Evolutionary conservation across 2,888 invertebrate genomes (phyloP).

Genomic region (Resseliella maxima): DNA sequence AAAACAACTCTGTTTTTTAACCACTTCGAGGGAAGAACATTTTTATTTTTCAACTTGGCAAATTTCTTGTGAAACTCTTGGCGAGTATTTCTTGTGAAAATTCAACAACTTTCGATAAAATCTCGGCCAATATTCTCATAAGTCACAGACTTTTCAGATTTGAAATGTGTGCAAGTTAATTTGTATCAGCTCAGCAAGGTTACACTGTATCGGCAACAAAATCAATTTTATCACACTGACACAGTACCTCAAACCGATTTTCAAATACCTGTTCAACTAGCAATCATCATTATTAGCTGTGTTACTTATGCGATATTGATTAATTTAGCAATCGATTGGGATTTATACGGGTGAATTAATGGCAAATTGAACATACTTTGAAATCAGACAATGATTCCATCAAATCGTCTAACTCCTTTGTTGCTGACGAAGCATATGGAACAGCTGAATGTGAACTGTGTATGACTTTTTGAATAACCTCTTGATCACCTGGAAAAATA

Average conservation of each 20-base stretch:
- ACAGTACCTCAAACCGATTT: constrained; percentile 58
- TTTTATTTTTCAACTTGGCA: not conserved
- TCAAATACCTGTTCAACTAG: constrained; percentile 59
- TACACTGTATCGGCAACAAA: constrained; percentile 42
- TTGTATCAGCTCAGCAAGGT: constrained; percentile 57
- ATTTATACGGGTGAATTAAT: not conserved
- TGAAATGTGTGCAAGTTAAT: constrained; percentile 17
- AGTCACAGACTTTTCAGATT: constrained; percentile 3
- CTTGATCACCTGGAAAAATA: not conserved
- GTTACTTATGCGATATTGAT: not conserved
- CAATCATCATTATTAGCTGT: constrained; percentile 57
- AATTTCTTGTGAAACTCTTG: not conserved
- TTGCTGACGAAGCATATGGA: constrained; percentile 82
- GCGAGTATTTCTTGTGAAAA: no score
- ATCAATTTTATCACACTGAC: constrained; percentile 1
- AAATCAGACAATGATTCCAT: constrained; percentile 96
- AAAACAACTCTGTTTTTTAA: not conserved
- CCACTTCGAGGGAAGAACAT: not conserved
- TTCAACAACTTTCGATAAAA: not conserved
- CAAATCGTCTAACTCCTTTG: constrained; percentile 92
- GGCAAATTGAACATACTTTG: constrained; percentile 76
- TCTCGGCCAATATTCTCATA: not conserved
- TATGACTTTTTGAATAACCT: not conserved
- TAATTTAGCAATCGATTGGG: not conserved
- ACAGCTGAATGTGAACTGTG: constrained; percentile 45